Evolutionary conservation across 2,797 vertebrate genomes (phyloP).

Genomic region (Pseudochirops cupreus): DNA sequence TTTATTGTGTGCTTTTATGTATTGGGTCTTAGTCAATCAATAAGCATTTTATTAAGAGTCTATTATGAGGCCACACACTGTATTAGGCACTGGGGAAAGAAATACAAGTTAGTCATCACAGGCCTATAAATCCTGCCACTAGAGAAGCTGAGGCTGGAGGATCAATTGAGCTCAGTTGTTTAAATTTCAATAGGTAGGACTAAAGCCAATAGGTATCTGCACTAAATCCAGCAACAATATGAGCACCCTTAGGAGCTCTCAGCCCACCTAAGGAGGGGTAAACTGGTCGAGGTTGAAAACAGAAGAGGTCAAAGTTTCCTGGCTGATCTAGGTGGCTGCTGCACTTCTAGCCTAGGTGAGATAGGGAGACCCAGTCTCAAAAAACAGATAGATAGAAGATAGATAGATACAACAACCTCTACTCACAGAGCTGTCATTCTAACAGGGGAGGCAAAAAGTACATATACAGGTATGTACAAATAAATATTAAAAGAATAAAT

Average conservation of each 20-base stretch:
- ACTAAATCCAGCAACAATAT: background rate
- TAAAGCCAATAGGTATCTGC: background rate
- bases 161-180: background rate
- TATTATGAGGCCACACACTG: background rate
- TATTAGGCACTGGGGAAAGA: background rate
- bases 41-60: background rate
- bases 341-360: background rate
- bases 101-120: background rate
- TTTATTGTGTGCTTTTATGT: background rate
- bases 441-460: background rate
- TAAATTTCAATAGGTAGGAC: background rate
- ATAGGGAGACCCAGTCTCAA: background rate
- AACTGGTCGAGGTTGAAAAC: background rate
- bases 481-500: background rate
- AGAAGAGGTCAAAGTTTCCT: background rate
- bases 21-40: background rate
- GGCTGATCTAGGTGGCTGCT: background rate
- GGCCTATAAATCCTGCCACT: background rate
- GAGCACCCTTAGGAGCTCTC: background rate
- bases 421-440: background rate
- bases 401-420: background rate
- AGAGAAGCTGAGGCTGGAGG: background rate
- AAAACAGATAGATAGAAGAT: too few relatives aligned
- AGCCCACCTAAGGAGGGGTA: background rate
- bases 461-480: background rate